Evolutionary conservation across 2,888 invertebrate species (phyloP).

Genomic region (Drosophila monieri): DNA sequence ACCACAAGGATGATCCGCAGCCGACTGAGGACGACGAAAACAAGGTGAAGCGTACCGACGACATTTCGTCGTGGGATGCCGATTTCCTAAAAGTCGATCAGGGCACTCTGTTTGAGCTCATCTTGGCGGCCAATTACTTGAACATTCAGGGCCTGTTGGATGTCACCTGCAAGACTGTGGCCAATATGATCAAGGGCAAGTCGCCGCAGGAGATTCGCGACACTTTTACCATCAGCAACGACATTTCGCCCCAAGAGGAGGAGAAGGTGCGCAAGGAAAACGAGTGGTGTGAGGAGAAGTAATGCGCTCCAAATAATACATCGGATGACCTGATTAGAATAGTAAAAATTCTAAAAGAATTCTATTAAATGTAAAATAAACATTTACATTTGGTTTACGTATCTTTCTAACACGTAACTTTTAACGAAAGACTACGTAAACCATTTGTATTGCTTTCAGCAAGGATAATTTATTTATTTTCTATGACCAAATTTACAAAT

Average conservation of each 20-base stretch:
- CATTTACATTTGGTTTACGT: no score
- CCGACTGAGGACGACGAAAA: conserved; percentile 98
- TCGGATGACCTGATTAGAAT: not conserved
- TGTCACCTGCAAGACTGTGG: conserved; percentile 44
- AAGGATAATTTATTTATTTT: not conserved
- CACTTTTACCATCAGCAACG: conserved; percentile 34
- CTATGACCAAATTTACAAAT: not conserved
- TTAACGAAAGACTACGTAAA: no score
- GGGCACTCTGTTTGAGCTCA: conserved; percentile 53
- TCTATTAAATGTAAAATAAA: not conserved
- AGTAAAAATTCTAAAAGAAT: not conserved
- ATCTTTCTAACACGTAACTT: no score
- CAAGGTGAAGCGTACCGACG: conserved; percentile 93
- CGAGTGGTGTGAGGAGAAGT: conserved; percentile 88
- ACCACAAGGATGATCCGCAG: conserved; percentile 97
- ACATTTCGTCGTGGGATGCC: conserved; percentile 98
- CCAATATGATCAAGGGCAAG: conserved; percentile 49
- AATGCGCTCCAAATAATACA: not conserved
- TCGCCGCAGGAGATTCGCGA: conserved; percentile 80
- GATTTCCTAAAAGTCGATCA: conserved; percentile 99
- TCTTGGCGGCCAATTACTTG: conserved; percentile 42
- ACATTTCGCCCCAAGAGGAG: conserved; percentile 41
- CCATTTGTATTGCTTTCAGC: not conserved
- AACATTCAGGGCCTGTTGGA: conserved; percentile 47
- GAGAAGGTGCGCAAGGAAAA: conserved; percentile 98